Conservation (phyloP, 2,888 invertebrate genomes). For the Melanotus villosus region DNA sequence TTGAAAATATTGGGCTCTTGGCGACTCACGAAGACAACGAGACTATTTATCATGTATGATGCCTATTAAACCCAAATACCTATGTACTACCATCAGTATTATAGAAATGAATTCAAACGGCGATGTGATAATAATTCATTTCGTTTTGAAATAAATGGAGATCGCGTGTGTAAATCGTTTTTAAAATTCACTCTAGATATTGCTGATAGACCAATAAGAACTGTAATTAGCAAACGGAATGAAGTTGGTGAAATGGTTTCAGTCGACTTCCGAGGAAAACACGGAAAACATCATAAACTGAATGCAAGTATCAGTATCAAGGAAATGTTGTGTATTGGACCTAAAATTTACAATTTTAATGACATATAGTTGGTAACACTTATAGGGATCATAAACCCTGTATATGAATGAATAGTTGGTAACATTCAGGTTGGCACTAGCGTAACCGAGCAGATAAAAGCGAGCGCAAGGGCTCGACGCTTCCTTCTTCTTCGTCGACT, state of each 20-base stretch:
- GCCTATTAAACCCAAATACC: slow-evolving; percentile 47
- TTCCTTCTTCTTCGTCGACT: too few relatives aligned
- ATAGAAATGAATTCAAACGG: slow-evolving; percentile 45
- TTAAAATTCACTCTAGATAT: slow-evolving; percentile 42
- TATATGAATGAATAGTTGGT: too few relatives aligned
- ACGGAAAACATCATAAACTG: too few relatives aligned
- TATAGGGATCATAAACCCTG: too few relatives aligned
- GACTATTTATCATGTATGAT: slow-evolving; percentile 47
- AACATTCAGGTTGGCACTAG: too few relatives aligned
- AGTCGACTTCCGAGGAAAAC: slow-evolving; percentile 54
- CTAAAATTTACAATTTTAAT: too few relatives aligned
- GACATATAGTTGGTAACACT: too few relatives aligned
- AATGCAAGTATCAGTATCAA: too few relatives aligned
- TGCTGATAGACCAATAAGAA: slow-evolving; percentile 39
- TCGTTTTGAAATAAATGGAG: slow-evolving; percentile 48
- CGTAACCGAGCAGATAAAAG: too few relatives aligned
- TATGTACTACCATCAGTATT: slow-evolving; percentile 40
- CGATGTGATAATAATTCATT: slow-evolving; percentile 51
- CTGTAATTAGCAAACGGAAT: slow-evolving; percentile 36
- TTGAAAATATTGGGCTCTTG: slow-evolving; percentile 47
- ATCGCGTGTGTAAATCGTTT: slow-evolving; percentile 44
- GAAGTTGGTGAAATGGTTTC: slow-evolving; percentile 42
- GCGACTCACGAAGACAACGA: slow-evolving; percentile 48
- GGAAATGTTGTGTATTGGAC: too few relatives aligned
- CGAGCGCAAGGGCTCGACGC: too few relatives aligned